Base-by-base conservation (phyloP, 2,797 vertebrate species). In the Manis crassicaudata region DNA sequence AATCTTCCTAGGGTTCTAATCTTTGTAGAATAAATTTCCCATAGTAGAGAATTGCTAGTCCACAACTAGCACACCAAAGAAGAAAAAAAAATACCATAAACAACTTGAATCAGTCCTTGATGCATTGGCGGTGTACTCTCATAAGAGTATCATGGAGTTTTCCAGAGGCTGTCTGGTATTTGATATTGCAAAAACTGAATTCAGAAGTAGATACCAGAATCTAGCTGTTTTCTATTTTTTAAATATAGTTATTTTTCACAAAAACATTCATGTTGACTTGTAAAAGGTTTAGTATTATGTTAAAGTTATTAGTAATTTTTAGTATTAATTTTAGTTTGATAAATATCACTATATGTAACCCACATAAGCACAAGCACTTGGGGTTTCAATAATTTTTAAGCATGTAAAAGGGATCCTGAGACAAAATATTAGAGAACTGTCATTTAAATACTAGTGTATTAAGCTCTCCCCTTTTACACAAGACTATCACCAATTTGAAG, bases 1-100 rank as follows among this genome's bases (percentile, higher is more conserved):
- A 94, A 70, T 80, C 10, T 63, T 92, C 18, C 35, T 70, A 75
- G 73, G 35, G 14, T 14, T 93, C 25, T 40, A 82, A 10, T 56
- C 75, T 95, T 90, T 83, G 54, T 58, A 58, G 27, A 96, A 76
- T 75, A 75, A 70, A 91, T 56, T 89, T 88, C 16, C 20, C 29
- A 76, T 18, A 54, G 62, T 29, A 62, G 81, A 88, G 10, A n/a
- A 77, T 90, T 94, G 13, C 95, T 90, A 75, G 50, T 16, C 7
- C 6, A 6, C 80, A 58, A 82, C 54, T 77, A 80, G 58, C 16
- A 82, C 73, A 70, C 2, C n/a, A 93, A 80, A 60, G 10, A 76
- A 23, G 37, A 83, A 80, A 95, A 79, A 2, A 7, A 65, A 75
- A 37, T 50, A 23, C 7, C 67, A 62, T 3, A 2, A 60, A 84